Conservation (phyloP, 2,797 vertebrate genomes). For the Myripristis jacobus region DNA sequence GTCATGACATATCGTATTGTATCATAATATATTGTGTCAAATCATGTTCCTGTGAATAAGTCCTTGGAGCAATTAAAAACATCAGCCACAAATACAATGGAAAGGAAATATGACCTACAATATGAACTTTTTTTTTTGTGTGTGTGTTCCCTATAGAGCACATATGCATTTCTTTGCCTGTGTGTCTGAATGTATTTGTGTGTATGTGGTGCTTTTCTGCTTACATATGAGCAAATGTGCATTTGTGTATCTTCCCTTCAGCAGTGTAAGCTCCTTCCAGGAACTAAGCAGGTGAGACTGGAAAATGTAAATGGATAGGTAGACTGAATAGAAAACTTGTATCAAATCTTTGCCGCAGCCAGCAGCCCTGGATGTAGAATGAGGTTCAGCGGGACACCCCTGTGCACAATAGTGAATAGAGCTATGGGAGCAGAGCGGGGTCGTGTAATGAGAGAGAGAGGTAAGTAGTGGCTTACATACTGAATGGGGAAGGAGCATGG, state of each 20-base stretch:
- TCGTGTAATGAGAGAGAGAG: constrained; percentile 45
- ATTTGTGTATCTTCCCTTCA: constrained; percentile 7
- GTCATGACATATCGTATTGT: too few species aligned
- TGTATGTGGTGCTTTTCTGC: background rate
- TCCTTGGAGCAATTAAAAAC: constrained; percentile 23
- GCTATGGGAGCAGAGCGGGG: constrained; percentile 49
- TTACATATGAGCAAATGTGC: background rate
- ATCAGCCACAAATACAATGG: constrained; percentile 32
- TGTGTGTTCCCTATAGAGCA: background rate
- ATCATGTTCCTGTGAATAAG: constrained; percentile 5
- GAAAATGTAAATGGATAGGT: constrained; percentile 44
- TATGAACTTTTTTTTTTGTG: background rate
- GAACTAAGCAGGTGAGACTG: constrained; percentile 15
- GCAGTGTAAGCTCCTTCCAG: constrained; percentile 21
- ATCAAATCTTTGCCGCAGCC: constrained; percentile 32
- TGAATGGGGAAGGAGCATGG: constrained; percentile 45
- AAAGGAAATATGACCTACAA: background rate
- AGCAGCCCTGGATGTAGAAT: constrained; percentile 51
- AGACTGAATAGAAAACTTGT: constrained; percentile 9
- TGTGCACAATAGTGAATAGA: constrained; percentile 60
- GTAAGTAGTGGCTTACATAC: constrained; percentile 58
- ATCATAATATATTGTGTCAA: too few species aligned
- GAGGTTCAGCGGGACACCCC: constrained; percentile 52
- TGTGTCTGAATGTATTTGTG: background rate
- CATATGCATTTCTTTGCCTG: background rate